A percentile compares a stretch with the other conserved stretches of the same genome.
Evolutionary conservation across 1,140 invertebrate genomes (phyloP).

Genomic region (Drosophila kanapiae): DNA sequence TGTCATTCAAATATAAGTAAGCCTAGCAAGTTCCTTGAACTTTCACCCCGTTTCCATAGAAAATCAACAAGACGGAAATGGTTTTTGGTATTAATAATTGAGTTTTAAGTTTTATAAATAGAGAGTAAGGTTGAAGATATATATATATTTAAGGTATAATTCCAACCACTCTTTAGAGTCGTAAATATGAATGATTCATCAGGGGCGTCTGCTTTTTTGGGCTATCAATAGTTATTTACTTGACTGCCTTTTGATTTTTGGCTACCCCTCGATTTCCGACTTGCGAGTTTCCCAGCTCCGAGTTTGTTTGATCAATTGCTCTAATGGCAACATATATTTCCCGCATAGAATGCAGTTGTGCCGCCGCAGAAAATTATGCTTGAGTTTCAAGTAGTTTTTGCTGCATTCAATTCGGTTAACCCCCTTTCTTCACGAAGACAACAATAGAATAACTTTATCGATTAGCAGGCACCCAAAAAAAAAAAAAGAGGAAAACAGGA

Average conservation of each 20-base stretch:
- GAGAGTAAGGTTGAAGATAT: neutral
- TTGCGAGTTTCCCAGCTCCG: slow-evolving; percentile 13
- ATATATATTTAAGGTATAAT: neutral
- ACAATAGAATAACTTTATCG: slow-evolving; percentile 65
- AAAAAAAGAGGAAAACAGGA: slow-evolving; percentile 21
- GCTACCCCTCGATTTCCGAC: slow-evolving; percentile 17
- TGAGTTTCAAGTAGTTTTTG: neutral
- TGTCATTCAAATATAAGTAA: slow-evolving; percentile 21
- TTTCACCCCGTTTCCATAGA: slow-evolving; percentile 70
- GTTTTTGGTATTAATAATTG: neutral
- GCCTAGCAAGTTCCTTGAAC: slow-evolving; percentile 68
- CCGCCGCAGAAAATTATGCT: slow-evolving; percentile 58
- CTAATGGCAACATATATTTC: slow-evolving; percentile 54
- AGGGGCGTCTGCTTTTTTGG: neutral
- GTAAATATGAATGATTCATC: neutral
- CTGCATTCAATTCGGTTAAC: slow-evolving; percentile 22
- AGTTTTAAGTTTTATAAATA: neutral
- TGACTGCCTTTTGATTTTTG: slow-evolving; percentile 53
- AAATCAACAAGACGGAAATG: slow-evolving; percentile 37
- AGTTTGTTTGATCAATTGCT: slow-evolving; percentile 79
- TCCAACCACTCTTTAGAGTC: neutral
- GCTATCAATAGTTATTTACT: slow-evolving; percentile 19
- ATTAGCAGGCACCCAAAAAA: slow-evolving; percentile 60
- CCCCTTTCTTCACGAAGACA: slow-evolving; percentile 44
- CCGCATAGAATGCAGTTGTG: slow-evolving; percentile 32